Evolutionary conservation across 1,140 invertebrate species (phyloP).

Genomic region (Pseudomyrmex dendroicus): DNA sequence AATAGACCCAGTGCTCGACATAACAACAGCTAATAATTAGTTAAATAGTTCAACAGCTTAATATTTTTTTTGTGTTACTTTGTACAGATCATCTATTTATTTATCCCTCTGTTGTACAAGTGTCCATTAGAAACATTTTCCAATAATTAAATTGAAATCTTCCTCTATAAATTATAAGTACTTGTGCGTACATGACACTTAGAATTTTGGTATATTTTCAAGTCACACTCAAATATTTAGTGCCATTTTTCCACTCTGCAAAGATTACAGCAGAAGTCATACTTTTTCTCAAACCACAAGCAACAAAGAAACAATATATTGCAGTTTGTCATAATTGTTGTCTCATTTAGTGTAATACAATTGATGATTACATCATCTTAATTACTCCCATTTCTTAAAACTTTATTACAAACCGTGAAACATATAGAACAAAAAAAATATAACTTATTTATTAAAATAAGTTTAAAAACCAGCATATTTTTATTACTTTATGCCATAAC

Average conservation of each 20-base stretch:
- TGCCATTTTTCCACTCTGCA: constrained; percentile 33
- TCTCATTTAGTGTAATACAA: background rate
- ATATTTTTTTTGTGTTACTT: constrained; percentile 11
- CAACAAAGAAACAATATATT: background rate
- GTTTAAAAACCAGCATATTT: background rate
- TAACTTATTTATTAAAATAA: background rate
- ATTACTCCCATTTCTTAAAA: background rate
- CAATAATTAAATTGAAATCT: constrained; percentile 79
- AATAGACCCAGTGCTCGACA: constrained; percentile 72
- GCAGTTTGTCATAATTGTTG: background rate
- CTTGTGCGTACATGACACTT: constrained; percentile 59
- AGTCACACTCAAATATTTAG: background rate
- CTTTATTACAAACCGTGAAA: background rate
- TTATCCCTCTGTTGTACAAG: constrained; percentile 43
- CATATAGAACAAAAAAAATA: background rate
- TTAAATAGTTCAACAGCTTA: background rate
- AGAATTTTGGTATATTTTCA: constrained; percentile 3
- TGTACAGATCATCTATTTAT: background rate
- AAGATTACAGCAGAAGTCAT: background rate
- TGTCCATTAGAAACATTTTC: constrained; percentile 66
- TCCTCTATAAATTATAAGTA: constrained; percentile 67
- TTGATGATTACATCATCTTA: background rate
- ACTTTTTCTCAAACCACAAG: background rate
- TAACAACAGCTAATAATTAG: constrained; percentile 54
- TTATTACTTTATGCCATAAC: background rate